These are phyloP conservation scores for Tipula vernalis DNA, from an alignment of 2,888 invertebrate genomes.

Conservation along the genomic window DNA sequence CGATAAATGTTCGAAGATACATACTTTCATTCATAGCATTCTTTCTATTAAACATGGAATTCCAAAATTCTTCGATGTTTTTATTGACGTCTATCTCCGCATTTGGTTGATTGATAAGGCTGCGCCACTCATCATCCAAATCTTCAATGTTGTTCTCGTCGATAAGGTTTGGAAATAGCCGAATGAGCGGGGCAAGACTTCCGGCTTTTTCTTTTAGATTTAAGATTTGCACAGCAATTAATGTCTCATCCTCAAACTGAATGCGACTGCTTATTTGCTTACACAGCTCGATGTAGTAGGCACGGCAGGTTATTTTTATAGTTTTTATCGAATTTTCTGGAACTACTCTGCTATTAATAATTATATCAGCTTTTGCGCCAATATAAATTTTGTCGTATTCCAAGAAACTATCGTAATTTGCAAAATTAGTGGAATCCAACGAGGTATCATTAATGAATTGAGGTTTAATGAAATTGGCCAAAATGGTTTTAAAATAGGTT, in stretches of 20 bases:
- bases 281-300: conserved; percentile 12
- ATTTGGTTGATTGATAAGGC: not conserved
- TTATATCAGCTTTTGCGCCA: too few species aligned
- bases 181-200: too few species aligned
- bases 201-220: too few species aligned
- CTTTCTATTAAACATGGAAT: too few species aligned
- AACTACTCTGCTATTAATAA: too few species aligned
- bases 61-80: not conserved
- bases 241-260: too few species aligned
- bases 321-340: not conserved
- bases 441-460: not conserved
- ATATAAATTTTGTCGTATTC: too few species aligned
- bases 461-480: not conserved
- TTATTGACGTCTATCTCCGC: not conserved
- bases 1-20: not conserved
- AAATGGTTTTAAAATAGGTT: too few species aligned
- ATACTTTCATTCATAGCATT: too few species aligned
- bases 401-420: too few species aligned
- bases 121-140: conserved; percentile 11
- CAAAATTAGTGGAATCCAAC: not conserved
- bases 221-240: conserved; percentile 12
- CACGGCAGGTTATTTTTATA: conserved; percentile 5
- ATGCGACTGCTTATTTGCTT: conserved; percentile 11
- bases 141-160: conserved; percentile 13
- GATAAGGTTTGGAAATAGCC: too few species aligned